Evolutionary conservation across 2,888 invertebrate species (phyloP).

Genomic region (Microplitis manilae): DNA sequence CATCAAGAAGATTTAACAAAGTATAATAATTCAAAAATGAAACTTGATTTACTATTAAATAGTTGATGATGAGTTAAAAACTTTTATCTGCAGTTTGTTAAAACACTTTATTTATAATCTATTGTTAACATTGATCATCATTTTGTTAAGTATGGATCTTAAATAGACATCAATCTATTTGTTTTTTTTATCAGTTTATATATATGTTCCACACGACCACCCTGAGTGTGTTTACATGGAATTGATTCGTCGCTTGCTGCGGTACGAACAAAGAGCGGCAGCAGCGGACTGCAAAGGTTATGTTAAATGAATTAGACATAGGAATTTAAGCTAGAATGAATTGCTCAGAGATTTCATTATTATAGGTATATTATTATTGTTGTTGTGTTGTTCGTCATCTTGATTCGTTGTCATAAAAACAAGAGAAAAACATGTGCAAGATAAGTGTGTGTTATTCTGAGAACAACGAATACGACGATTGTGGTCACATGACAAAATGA

Average conservation of each 20-base stretch:
- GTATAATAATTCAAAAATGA: too few relatives aligned
- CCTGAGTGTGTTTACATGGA: slow-evolving; percentile 57
- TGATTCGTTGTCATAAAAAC: not conserved
- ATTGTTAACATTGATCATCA: too few relatives aligned
- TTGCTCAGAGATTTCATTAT: slow-evolving; percentile 54
- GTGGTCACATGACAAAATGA: not conserved
- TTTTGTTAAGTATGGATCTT: too few relatives aligned
- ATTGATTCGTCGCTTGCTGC: slow-evolving; percentile 66
- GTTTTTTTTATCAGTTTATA: slow-evolving; percentile 26
- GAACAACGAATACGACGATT: not conserved
- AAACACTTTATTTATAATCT: too few relatives aligned
- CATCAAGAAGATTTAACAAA: too few relatives aligned
- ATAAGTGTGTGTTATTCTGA: not conserved
- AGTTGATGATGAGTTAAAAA: too few relatives aligned
- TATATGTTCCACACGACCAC: slow-evolving; percentile 31
- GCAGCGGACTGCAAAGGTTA: slow-evolving; percentile 58
- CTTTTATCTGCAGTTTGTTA: too few relatives aligned
- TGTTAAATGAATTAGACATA: slow-evolving; percentile 71
- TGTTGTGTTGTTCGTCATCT: not conserved
- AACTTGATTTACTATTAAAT: too few relatives aligned
- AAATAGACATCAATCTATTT: too few relatives aligned
- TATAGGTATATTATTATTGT: not conserved
- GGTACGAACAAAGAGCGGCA: slow-evolving; percentile 39
- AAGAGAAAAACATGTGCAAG: not conserved
- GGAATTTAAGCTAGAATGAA: slow-evolving; percentile 67